Conservation (phyloP, 1,140 invertebrate species). For the Phymorhynchus buccinoides region DNA sequence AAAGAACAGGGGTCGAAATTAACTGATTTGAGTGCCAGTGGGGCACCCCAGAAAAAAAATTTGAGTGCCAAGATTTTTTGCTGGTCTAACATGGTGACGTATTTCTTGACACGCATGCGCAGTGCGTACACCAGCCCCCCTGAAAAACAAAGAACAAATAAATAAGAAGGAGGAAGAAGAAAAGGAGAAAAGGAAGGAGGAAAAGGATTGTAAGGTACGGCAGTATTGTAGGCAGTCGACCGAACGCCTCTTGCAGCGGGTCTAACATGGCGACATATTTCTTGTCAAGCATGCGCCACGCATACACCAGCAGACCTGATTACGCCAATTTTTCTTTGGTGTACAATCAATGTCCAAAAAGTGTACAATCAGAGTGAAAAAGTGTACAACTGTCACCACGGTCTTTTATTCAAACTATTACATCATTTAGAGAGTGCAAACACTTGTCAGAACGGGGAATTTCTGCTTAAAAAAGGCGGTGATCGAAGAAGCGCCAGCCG, state of each 20-base stretch:
- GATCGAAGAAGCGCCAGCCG: no score
- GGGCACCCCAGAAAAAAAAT: neutral
- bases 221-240: conserved; percentile 55
- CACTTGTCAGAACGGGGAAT: no score
- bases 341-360: no score
- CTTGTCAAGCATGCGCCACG: conserved; percentile 63
- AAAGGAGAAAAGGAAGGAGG: no score
- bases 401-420: no score
- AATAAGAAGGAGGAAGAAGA: no score
- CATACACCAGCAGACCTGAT: conserved; percentile 67
- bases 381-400: no score
- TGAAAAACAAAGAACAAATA: no score
- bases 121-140: conserved; percentile 67
- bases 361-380: no score
- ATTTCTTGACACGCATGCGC: conserved; percentile 64
- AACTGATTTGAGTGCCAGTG: neutral
- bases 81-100: conserved; percentile 71
- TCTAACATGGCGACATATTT: conserved; percentile 71
- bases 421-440: no score
- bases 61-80: neutral
- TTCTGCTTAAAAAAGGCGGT: no score
- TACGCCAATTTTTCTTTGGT: no score
- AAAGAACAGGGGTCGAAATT: neutral
- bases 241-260: conserved; percentile 60
- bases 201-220: conserved; percentile 67